phyloP scores from a whole-genome alignment of 2,888 invertebrate species.

The Pyrrhosoma nymphula region DNA sequence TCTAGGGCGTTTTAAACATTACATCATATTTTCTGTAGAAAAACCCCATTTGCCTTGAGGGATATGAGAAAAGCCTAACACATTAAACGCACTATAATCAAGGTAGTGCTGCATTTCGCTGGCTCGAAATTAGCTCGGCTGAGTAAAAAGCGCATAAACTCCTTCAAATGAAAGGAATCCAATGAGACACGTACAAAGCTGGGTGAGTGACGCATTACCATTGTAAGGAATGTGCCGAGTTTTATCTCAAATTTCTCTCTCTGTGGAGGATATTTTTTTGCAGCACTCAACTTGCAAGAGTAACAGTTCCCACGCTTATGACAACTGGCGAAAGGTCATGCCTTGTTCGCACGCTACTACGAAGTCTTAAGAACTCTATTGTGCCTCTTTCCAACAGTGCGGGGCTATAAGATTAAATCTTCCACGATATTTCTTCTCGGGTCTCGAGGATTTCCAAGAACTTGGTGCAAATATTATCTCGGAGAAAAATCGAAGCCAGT shows the following conservation, averaged over 20 bases:
- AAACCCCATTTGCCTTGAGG: neutral
- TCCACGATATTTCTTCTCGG: neutral
- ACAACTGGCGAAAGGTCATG: slow-evolving; percentile 13
- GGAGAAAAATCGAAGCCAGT: neutral
- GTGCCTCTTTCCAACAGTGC: neutral
- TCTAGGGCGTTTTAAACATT: neutral
- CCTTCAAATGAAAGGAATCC: neutral
- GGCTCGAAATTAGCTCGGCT: neutral
- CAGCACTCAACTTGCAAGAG: neutral
- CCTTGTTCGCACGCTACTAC: neutral
- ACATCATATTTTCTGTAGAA: neutral
- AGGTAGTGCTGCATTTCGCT: neutral
- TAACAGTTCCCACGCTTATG: slow-evolving; percentile 28
- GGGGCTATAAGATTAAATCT: neutral
- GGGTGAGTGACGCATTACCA: neutral
- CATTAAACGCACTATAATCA: neutral
- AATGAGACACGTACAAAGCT: neutral
- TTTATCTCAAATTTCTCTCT: slow-evolving; percentile 14
- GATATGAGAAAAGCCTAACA: neutral
- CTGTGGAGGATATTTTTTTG: neutral
- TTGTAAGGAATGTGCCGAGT: neutral
- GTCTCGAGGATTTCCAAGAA: neutral
- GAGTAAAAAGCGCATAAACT: neutral
- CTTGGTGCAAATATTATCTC: neutral
- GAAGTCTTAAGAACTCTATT: neutral